Conservation (phyloP, 2,888 invertebrate species). For the Matsumyia berberina region DNA sequence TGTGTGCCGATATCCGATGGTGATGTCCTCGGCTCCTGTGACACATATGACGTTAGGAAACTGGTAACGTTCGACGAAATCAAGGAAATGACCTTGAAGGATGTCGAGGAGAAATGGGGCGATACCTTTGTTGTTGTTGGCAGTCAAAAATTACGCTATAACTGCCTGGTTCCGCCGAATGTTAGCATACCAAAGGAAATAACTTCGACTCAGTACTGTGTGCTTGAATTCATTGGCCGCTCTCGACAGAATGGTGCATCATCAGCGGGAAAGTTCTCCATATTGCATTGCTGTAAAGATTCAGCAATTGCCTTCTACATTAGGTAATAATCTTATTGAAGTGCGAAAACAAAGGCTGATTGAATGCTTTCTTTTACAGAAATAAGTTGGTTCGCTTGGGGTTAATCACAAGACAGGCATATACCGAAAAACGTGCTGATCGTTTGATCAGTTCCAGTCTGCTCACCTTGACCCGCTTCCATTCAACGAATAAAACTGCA, state of each 20-base stretch:
- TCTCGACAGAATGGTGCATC: constrained; percentile 89
- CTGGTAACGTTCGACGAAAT: constrained; percentile 84
- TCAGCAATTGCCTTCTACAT: constrained; percentile 85
- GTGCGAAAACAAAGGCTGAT: constrained; percentile 74
- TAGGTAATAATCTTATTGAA: constrained; percentile 77
- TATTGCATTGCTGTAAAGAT: constrained; percentile 86
- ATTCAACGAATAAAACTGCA: constrained; percentile 85
- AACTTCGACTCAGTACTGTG: constrained; percentile 87
- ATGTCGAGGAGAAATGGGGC: constrained; percentile 86
- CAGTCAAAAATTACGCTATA: constrained; percentile 86
- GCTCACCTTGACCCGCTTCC: constrained; percentile 88
- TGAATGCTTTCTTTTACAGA: constrained; percentile 79
- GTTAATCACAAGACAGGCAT: constrained; percentile 87
- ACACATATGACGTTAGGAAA: constrained; percentile 86
- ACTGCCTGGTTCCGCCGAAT: constrained; percentile 86
- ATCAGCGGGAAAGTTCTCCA: constrained; percentile 87
- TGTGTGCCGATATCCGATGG: constrained; percentile 87
- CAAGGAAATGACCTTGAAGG: constrained; percentile 83
- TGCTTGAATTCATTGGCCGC: constrained; percentile 90
- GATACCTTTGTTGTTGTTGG: constrained; percentile 89
- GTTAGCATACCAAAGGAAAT: constrained; percentile 84
- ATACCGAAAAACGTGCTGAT: constrained; percentile 85
- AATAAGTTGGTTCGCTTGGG: constrained; percentile 86
- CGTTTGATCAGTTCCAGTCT: constrained; percentile 85
- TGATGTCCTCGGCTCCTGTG: constrained; percentile 88